Base-by-base conservation (phyloP, 2,888 invertebrate genomes). In the Dione vanillae region DNA sequence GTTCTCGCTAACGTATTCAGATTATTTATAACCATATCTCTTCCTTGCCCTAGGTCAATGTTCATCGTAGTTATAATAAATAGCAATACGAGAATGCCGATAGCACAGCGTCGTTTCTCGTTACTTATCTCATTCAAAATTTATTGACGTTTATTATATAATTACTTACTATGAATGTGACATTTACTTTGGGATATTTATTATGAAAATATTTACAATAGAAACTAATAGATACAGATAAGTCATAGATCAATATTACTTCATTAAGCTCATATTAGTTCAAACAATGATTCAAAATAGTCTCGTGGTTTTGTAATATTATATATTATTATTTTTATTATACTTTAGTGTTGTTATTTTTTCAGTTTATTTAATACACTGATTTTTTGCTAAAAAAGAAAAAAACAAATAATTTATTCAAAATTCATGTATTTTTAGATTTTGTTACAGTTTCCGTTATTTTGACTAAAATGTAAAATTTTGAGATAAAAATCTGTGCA, bases 41-140 rank as follows among this genome's bases (percentile, higher is more conserved):
- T 69, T 69, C 67, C 69, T 73, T 72, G 51, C 61, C 74, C 71
- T 78, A 78, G 78, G 77, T 78, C 78, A 78, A 76, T 76, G 75
- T 65, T 75, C 74, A 75, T 56, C 62, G 70, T 64, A 56, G 45
- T 66, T 40, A 49, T 73, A 71, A 76, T 71, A 73, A 75, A 74
- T 77, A 76, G 69, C 54, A 74, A 70, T 69, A 67, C 62, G 67
- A 74, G 72, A 65, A 75, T 71, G 67, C 59, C 56, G 76, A 76
- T 75, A 76, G 70, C 43, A 52, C 20, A 40, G 45, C 49, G 64
- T 68, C 72, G 71, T 73, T 72, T 67, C 49, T 73, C 70, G n/a
- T n/a, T n/a, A n/a, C n/a, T n/a, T 72, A 74, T 74, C 72, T 66
- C 27, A 37, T 51, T 68, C 45, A 65, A 67, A 59, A 61, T 45